Evolutionary conservation across 2,888 invertebrate species (phyloP).

Genomic region (Ypsolopha scabrella): DNA sequence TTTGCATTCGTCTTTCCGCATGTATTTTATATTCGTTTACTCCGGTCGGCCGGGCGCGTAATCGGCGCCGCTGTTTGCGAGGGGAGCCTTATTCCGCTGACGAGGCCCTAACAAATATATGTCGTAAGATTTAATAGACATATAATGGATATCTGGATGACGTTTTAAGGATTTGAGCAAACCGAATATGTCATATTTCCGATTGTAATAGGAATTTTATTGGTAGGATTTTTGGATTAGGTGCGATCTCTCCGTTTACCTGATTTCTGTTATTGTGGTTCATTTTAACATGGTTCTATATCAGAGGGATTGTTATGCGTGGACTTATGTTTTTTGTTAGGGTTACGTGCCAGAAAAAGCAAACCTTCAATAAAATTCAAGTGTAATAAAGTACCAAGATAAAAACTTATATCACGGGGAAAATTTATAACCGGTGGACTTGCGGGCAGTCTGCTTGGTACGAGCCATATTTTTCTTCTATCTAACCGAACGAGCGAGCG

Average conservation of each 20-base stretch:
- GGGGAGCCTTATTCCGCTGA: slow-evolving; percentile 57
- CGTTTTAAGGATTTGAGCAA: slow-evolving; percentile 71
- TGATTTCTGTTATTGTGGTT: too few species aligned
- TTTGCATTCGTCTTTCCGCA: slow-evolving; percentile 66
- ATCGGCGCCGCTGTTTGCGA: slow-evolving; percentile 66
- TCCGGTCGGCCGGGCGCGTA: slow-evolving; percentile 62
- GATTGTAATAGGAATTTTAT: slow-evolving; percentile 63
- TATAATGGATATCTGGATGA: slow-evolving; percentile 72
- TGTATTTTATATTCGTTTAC: slow-evolving; percentile 71
- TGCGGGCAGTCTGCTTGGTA: too few species aligned
- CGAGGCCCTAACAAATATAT: slow-evolving; percentile 65
- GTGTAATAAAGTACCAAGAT: too few species aligned
- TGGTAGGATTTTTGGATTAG: slow-evolving; percentile 62
- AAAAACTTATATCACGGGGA: too few species aligned
- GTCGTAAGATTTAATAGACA: slow-evolving; percentile 71
- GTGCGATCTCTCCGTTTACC: slow-evolving; percentile 7
- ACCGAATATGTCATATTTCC: slow-evolving; percentile 68
- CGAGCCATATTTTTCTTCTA: too few species aligned
- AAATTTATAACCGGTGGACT: too few species aligned
- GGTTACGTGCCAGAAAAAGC: too few species aligned
- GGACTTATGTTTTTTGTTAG: too few species aligned
- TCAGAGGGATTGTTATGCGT: too few species aligned
- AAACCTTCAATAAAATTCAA: too few species aligned
- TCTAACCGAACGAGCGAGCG: too few species aligned
- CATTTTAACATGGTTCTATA: too few species aligned